A percentile compares a stretch with the other conserved stretches of the same genome.
phyloP scores from a whole-genome alignment of 2,888 invertebrate species.

The Ophioninae sp. region DNA sequence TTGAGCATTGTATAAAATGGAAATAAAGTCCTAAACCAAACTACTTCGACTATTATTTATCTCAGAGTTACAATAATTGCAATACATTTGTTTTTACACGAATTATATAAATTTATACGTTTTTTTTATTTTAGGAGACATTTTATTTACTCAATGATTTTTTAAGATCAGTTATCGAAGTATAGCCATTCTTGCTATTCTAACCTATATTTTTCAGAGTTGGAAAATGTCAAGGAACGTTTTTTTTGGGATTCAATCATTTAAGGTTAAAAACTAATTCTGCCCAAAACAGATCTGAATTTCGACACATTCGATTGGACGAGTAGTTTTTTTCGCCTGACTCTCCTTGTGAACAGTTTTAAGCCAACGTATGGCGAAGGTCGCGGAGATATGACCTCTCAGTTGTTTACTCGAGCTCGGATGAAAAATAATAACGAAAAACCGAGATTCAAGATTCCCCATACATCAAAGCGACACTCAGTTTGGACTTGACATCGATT shows the following conservation, averaged over 20 bases:
- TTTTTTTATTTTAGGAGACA: no score
- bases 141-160: no score
- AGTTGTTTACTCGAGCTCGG: neutral
- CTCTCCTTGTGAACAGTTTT: neutral
- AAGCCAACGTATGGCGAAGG: neutral
- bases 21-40: conserved; percentile 1
- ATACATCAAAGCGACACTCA: neutral
- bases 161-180: no score
- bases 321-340: neutral
- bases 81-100: neutral
- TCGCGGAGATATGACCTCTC: conserved; percentile 10
- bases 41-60: neutral
- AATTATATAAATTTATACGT: no score
- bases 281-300: no score
- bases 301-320: neutral
- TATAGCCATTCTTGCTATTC: no score
- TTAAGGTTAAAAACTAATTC: no score
- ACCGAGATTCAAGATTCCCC: neutral
- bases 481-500: neutral
- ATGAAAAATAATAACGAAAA: neutral
- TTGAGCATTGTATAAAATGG: conserved; percentile 61
- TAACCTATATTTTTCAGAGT: no score
- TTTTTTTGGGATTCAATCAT: no score
- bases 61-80: neutral
- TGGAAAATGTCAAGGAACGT: no score